A percentile compares a stretch with the other conserved stretches of the same genome.
Evolutionary conservation across 2,888 invertebrate species (phyloP).

Genomic region (Vannuccia rotundouncinata): DNA sequence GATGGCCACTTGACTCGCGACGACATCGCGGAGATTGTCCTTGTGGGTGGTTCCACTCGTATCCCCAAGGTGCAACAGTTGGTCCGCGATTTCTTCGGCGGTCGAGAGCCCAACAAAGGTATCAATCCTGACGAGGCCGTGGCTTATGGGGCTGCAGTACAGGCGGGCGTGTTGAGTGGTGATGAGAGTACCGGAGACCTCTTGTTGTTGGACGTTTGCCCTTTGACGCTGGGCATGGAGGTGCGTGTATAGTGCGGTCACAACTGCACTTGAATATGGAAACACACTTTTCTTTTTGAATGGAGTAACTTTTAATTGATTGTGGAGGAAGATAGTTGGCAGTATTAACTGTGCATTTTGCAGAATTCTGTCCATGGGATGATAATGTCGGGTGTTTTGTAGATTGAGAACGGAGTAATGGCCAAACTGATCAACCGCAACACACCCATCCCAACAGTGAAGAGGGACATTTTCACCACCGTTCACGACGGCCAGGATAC

Average conservation of each 20-base stretch:
- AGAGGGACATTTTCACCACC: slow-evolving; percentile 97
- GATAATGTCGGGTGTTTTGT: too few species aligned
- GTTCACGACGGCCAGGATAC: slow-evolving; percentile 98
- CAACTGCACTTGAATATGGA: neutral
- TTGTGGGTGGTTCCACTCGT: slow-evolving; percentile 97
- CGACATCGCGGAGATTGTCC: slow-evolving; percentile 94
- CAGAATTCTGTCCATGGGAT: too few species aligned
- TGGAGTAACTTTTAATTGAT: neutral
- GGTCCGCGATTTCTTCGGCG: slow-evolving; percentile 71
- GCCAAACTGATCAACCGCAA: slow-evolving; percentile 93
- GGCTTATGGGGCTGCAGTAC: slow-evolving; percentile 94
- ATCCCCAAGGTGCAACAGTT: slow-evolving; percentile 83
- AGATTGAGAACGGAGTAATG: slow-evolving; percentile 97
- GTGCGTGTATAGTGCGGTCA: neutral
- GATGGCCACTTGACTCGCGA: slow-evolving; percentile 97
- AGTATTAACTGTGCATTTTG: neutral
- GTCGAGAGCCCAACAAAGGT: slow-evolving; percentile 83
- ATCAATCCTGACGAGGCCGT: slow-evolving; percentile 99
- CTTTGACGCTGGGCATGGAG: slow-evolving; percentile 96
- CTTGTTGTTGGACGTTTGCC: slow-evolving; percentile 92
- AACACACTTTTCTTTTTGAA: neutral
- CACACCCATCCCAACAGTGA: slow-evolving; percentile 97
- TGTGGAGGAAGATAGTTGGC: neutral
- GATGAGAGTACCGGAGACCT: slow-evolving; percentile 70
- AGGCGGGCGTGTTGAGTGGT: slow-evolving; percentile 92